A percentile compares a stretch with the other conserved stretches of the same genome.
Conservation (phyloP, 2,113 vertebrate species). For the Xenopus laevis region DNA sequence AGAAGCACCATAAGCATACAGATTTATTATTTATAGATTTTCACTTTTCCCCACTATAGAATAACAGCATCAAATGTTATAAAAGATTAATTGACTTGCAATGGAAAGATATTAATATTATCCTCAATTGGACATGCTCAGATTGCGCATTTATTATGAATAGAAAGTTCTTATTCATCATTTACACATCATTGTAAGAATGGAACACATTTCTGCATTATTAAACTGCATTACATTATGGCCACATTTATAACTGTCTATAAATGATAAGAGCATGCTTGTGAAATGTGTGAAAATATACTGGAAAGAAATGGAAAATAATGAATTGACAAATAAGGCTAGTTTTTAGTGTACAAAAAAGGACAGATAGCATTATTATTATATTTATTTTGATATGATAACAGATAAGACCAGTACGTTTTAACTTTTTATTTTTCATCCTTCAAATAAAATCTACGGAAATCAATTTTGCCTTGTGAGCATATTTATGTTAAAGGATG, state of each 20-base stretch:
- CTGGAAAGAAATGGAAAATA: neutral
- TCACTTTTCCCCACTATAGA: neutral
- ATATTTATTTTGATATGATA: no score
- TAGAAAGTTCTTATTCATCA: neutral
- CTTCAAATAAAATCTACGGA: no score
- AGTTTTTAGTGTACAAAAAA: no score
- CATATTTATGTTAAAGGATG: neutral
- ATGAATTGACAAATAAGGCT: no score
- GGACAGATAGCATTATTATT: no score
- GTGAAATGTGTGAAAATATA: neutral
- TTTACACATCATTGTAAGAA: neutral
- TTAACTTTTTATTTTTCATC: no score
- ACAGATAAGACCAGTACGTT: no score
- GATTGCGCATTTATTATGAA: neutral
- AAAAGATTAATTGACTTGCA: neutral
- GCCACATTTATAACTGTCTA: neutral
- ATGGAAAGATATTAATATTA: slow-evolving; percentile 1
- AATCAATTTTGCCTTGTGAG: slow-evolving; percentile 1
- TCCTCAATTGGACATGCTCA: neutral
- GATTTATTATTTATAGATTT: neutral
- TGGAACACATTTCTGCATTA: neutral
- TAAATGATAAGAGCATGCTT: neutral
- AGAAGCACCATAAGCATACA: neutral
- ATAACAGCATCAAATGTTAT: neutral
- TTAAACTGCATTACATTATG: slow-evolving; percentile 1